Evolutionary conservation across 2,797 vertebrate species (phyloP).

Genomic region (Scarus forsteni): DNA sequence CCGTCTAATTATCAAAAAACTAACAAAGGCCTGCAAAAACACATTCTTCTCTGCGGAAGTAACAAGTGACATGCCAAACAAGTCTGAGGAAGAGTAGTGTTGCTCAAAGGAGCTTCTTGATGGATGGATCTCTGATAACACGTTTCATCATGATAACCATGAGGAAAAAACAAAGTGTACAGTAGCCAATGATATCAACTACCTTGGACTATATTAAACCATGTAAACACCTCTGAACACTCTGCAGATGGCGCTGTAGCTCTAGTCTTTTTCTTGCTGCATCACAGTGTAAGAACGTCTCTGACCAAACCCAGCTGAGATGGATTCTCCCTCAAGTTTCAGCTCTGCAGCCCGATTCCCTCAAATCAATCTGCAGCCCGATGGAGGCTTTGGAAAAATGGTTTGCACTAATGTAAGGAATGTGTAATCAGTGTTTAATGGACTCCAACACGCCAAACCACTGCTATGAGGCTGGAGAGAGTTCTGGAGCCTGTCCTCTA

Average conservation of each 20-base stretch:
- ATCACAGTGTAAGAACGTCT: not conserved
- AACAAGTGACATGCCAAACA: no score
- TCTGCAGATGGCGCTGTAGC: not conserved
- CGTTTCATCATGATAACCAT: no score
- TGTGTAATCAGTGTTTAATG: slow-evolving; percentile 40
- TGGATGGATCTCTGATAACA: no score
- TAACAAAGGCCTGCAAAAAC: no score
- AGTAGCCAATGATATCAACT: no score
- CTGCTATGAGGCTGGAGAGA: slow-evolving; percentile 22
- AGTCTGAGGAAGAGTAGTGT: no score
- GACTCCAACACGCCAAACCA: slow-evolving; percentile 45
- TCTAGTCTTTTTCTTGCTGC: not conserved
- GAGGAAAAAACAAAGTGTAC: no score
- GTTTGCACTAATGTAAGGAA: slow-evolving; percentile 46
- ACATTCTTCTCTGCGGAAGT: no score
- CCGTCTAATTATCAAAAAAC: no score
- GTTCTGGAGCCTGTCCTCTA: slow-evolving; percentile 6
- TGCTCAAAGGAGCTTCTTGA: no score
- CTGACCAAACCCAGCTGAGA: not conserved
- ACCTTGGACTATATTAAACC: no score
- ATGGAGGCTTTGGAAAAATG: slow-evolving; percentile 30
- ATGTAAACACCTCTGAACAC: not conserved
- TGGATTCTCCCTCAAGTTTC: slow-evolving; percentile 26
- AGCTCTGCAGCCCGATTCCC: not conserved
- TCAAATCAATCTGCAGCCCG: slow-evolving; percentile 3